Base-by-base conservation (phyloP, 2,888 invertebrate species). In the Troides oblongomaculatus region DNA sequence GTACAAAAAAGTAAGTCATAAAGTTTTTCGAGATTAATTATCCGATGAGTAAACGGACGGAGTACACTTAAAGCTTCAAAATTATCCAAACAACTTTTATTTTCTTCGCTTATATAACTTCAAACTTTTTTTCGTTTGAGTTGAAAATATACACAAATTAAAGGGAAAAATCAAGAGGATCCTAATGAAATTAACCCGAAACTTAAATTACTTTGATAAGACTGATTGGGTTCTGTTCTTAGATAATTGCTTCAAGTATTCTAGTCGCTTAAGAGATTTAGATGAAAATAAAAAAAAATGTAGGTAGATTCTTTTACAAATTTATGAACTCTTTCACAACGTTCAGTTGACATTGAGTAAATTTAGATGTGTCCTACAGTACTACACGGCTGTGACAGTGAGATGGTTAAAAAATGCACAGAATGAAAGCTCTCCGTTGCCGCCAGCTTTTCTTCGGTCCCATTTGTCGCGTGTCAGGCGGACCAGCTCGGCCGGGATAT, bases 401-500 rank as follows among this genome's bases (percentile, higher is more conserved):
- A 46, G 43, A 62, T 23, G 21, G 62, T 46, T 63, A 7, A 63
- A 64, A 21, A 36, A 56, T 36, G 56, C n/a, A 63, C 36, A 10
- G 14, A 39, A 61, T 23, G 60, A 58, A 64, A 58, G 61, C 36
- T 53, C 12, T 36, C 14, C 30, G 53, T 30, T 59, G 58, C 53
- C 59, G 66, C 66, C 62, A 59, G 59, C 30, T 53, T 70, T 66
- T 66, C 62, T 60, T 59, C 60, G 56, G 43, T 18, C 36, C 23
- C 25, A 39, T 12, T 10, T 23, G 39, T 56, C 25, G 78, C 79
- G 75, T 79, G 81, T 78, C 76, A 76, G 77, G 79, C 64, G 46
- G 79, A 72, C 70, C 73, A 75, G 70, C 71, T 68, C 75, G 71
- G 23, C 57, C 74, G 75, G 82, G 83, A 82, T 83, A 78, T 78